phyloP scores from a whole-genome alignment of 2,797 vertebrate species.

The Gambusia yucatana region DNA sequence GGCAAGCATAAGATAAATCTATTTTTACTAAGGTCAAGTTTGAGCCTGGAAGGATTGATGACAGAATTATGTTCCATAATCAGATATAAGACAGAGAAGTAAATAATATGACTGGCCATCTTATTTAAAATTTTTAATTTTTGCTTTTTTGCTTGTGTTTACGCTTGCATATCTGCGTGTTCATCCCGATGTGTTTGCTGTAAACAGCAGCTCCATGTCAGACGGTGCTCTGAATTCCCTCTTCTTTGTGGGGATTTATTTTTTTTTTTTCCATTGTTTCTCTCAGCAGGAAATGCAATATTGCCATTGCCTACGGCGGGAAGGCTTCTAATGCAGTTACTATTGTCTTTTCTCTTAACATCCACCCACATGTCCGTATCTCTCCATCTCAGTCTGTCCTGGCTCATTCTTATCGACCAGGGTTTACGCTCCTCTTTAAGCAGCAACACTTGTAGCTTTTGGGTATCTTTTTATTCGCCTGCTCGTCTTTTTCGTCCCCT shows the following conservation, averaged over 20 bases:
- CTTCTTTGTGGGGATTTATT: slow-evolving; percentile 25
- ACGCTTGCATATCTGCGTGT: slow-evolving; percentile 26
- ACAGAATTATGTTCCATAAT: background rate
- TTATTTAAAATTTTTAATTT: background rate
- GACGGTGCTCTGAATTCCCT: slow-evolving; percentile 38
- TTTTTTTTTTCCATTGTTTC: slow-evolving; percentile 69
- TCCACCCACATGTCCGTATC: slow-evolving; percentile 72
- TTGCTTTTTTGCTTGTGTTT: background rate
- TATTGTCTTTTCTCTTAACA: slow-evolving; percentile 73
- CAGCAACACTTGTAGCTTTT: slow-evolving; percentile 23
- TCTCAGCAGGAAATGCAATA: slow-evolving; percentile 76
- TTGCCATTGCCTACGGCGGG: slow-evolving; percentile 57
- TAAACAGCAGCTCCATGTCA: slow-evolving; percentile 25
- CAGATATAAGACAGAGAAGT: background rate
- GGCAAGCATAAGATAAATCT: background rate
- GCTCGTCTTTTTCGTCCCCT: slow-evolving; percentile 5
- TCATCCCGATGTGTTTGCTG: slow-evolving; percentile 33
- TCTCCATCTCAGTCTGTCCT: slow-evolving; percentile 69
- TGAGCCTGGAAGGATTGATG: background rate
- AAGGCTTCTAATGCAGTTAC: slow-evolving; percentile 72
- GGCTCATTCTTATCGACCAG: slow-evolving; percentile 58
- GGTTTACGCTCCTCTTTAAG: slow-evolving; percentile 55
- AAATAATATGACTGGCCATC: background rate
- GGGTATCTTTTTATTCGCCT: slow-evolving; percentile 39
- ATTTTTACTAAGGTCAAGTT: background rate